A percentile compares a stretch with the other conserved stretches of the same genome.
phyloP scores from a whole-genome alignment of 2,888 invertebrate species.

The Calameuta idolon region DNA sequence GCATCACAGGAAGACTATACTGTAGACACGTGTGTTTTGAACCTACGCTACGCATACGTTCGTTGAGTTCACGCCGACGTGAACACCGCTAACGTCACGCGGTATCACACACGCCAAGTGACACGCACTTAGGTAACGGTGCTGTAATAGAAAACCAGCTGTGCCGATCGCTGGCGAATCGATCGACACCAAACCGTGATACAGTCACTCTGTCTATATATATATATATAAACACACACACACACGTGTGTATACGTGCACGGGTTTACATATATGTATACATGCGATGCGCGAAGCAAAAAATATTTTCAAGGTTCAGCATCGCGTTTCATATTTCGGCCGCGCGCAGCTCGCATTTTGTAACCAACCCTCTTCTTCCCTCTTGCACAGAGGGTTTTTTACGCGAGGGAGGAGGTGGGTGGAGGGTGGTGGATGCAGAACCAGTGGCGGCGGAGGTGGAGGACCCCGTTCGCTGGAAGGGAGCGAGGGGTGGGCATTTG shows the following conservation, averaged over 20 bases:
- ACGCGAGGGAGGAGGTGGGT: not conserved
- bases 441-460: not conserved
- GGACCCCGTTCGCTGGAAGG: not conserved
- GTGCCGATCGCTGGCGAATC: constrained; percentile 38
- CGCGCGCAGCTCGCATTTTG: not conserved
- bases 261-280: not conserved
- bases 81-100: not conserved
- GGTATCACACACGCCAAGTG: constrained; percentile 2
- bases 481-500: not conserved
- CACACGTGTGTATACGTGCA: not conserved
- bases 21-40: constrained; percentile 51
- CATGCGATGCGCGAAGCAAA: not conserved
- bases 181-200: constrained; percentile 32
- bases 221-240: not conserved
- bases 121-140: constrained; percentile 11
- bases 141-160: constrained; percentile 38
- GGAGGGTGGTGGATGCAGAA: not conserved
- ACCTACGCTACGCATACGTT: constrained; percentile 52
- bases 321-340: not conserved
- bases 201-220: not conserved
- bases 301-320: constrained; percentile 4
- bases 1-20: not conserved
- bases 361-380: not conserved
- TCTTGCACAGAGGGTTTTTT: not conserved
- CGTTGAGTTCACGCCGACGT: constrained; percentile 24